These are phyloP conservation scores for Helarctos malayanus DNA, from an alignment of 2,797 vertebrate genomes.

Conservation along the genomic window DNA sequence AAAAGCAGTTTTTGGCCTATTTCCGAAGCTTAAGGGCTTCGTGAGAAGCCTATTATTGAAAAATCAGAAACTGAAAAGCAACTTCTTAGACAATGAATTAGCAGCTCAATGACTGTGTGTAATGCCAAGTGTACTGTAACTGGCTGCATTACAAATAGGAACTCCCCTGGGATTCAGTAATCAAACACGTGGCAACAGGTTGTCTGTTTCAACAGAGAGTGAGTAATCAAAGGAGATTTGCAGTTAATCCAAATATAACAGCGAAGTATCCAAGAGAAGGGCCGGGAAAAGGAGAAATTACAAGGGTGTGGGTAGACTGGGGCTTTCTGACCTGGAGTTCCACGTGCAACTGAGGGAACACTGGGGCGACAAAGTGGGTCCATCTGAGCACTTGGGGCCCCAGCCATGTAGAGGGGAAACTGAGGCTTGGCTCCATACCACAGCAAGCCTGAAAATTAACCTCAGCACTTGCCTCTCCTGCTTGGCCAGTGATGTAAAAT, in stretches of 20 bases:
- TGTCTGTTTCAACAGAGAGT: constrained; percentile 69
- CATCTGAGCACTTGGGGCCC: neutral
- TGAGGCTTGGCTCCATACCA: neutral
- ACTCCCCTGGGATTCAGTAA: constrained; percentile 80
- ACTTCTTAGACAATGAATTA: constrained; percentile 89
- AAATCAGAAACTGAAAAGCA: constrained; percentile 90
- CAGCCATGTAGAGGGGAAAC: neutral
- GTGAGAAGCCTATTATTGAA: constrained; percentile 89
- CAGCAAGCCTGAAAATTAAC: neutral
- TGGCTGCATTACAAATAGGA: constrained; percentile 72
- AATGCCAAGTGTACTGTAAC: constrained; percentile 50
- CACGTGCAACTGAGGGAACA: rapidly evolving
- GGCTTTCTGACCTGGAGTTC: neutral
- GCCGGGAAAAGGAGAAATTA: neutral
- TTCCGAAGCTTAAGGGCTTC: constrained; percentile 90
- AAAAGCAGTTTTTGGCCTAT: constrained; percentile 89
- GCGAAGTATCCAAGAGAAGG: constrained; percentile 59
- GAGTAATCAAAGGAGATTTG: constrained; percentile 77
- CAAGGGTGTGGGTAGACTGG: neutral
- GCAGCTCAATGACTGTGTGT: constrained; percentile 77
- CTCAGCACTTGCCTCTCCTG: neutral
- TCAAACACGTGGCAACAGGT: constrained; percentile 84
- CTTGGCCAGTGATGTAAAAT: neutral
- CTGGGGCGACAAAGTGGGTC: neutral
- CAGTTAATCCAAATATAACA: constrained; percentile 74